Base-by-base conservation (phyloP, 2,113 vertebrate genomes). In the Python bivittatus region DNA sequence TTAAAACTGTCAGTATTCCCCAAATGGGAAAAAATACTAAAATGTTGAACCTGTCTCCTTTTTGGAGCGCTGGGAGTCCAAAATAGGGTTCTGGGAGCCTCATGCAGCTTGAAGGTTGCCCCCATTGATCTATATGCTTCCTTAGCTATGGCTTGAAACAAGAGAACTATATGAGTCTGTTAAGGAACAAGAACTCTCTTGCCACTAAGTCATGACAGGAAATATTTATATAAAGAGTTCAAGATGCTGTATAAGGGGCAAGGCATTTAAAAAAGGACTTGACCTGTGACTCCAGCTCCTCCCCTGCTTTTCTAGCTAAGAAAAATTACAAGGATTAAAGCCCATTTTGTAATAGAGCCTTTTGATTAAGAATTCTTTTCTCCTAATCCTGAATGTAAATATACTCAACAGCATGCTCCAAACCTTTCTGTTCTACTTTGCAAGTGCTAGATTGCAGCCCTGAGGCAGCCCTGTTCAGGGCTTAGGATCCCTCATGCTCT, bases 401-500 rank as follows among this genome's bases (percentile, higher is more conserved):
- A 52, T 85, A 53, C 5, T 29, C 25, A 27, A 48, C 20, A 52
- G 44, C 84, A 48, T 1, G 29, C 64, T 1, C 64, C 64, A 33
- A 68, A 33, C 64, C 29, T 11, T 48, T 29, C 61, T 52, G 84
- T 52, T 27, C 10, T 85, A 52, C 84, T 85, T 52, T 6, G 29
- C 25, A 29, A 4, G 44, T 13, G 48, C 44, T 85, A 13, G 10
- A 52, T 25, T 84, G 61, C 61, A 68, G 61, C 29, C 61, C 61
- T n/a, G 61, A n/a, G 42, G 61, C 61, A 68, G 61, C 29, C 61
- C 61, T 68, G 61, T n/a, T 68, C 29, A 15, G 27, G n/a, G 64
- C 1, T 0, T n/a, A 68, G 29, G n/a, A 12, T 13, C 64, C 29
- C 13, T 68, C 12, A 0, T 68, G 4, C n/a, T 0, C 29, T n/a